These are phyloP conservation scores for Atethmia centrago DNA, from an alignment of 2,888 invertebrate species.

Conservation along the genomic window DNA sequence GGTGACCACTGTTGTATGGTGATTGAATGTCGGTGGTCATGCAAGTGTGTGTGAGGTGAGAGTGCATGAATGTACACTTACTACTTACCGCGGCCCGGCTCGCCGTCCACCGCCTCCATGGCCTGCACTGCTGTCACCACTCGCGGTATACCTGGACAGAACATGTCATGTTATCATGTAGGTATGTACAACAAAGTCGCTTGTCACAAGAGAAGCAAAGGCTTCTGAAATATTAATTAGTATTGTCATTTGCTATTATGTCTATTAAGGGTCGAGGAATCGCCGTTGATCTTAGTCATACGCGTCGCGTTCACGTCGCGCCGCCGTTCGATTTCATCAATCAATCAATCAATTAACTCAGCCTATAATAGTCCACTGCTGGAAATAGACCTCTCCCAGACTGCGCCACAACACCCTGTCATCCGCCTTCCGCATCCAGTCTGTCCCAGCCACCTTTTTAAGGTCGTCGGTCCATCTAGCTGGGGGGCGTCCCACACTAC, in stretches of 20 bases:
- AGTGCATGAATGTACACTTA: slow-evolving; percentile 92
- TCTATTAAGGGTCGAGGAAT: too few relatives aligned
- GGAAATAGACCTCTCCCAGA: too few relatives aligned
- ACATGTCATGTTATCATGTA: neutral
- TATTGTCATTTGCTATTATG: neutral
- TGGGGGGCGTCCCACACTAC: too few relatives aligned
- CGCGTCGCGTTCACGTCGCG: too few relatives aligned
- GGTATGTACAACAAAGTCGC: neutral
- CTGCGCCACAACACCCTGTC: too few relatives aligned
- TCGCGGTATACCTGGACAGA: slow-evolving; percentile 93
- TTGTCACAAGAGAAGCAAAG: neutral
- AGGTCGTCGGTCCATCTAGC: too few relatives aligned
- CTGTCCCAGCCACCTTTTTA: too few relatives aligned
- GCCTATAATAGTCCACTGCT: too few relatives aligned
- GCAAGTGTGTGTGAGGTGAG: slow-evolving; percentile 87
- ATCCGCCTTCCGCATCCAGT: too few relatives aligned
- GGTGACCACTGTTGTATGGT: slow-evolving; percentile 31
- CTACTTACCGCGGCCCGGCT: slow-evolving; percentile 95
- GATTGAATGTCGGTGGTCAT: slow-evolving; percentile 67
- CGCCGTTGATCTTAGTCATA: too few relatives aligned
- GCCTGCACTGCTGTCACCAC: slow-evolving; percentile 93
- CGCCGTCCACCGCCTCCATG: slow-evolving; percentile 91
- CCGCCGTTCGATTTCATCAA: too few relatives aligned
- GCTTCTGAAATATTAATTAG: neutral
- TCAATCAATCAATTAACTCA: too few relatives aligned